phyloP scores from a whole-genome alignment of 2,888 invertebrate genomes.

The Perdita meconis region DNA sequence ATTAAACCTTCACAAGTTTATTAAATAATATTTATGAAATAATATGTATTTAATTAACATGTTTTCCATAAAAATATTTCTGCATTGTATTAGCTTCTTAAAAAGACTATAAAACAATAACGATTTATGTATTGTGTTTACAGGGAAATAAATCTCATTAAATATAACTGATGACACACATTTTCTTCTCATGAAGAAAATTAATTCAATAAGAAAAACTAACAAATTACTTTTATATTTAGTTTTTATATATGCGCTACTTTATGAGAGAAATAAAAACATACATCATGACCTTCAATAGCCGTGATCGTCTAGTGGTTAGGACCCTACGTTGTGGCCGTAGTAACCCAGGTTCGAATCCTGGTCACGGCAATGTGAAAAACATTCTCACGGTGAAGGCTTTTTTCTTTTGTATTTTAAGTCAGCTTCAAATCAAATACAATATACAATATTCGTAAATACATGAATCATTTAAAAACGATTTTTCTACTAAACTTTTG shows the following conservation, averaged over 20 bases:
- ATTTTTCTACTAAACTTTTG: neutral
- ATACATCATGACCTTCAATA: conserved; percentile 60
- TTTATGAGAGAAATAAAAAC: neutral
- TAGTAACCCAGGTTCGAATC: conserved; percentile 85
- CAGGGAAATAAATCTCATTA: too few relatives aligned
- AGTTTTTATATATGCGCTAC: neutral
- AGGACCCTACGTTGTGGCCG: conserved; percentile 85
- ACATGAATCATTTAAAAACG: neutral
- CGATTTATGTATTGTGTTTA: too few relatives aligned
- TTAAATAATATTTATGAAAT: too few relatives aligned
- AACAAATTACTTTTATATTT: neutral
- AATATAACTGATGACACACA: too few relatives aligned
- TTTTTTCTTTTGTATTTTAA: conserved; percentile 57
- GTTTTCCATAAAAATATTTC: too few relatives aligned
- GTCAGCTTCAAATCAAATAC: neutral
- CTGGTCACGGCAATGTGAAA: conserved; percentile 84
- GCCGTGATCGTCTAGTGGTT: conserved; percentile 84
- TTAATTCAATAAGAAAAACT: neutral
- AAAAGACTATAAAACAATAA: too few relatives aligned
- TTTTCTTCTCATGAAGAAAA: too few relatives aligned
- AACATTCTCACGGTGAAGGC: conserved; percentile 78
- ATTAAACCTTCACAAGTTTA: too few relatives aligned
- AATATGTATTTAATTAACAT: too few relatives aligned
- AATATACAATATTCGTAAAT: neutral
- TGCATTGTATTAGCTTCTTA: too few relatives aligned